Conservation (phyloP, 2,888 invertebrate genomes). For the Heliconius charithonia region DNA sequence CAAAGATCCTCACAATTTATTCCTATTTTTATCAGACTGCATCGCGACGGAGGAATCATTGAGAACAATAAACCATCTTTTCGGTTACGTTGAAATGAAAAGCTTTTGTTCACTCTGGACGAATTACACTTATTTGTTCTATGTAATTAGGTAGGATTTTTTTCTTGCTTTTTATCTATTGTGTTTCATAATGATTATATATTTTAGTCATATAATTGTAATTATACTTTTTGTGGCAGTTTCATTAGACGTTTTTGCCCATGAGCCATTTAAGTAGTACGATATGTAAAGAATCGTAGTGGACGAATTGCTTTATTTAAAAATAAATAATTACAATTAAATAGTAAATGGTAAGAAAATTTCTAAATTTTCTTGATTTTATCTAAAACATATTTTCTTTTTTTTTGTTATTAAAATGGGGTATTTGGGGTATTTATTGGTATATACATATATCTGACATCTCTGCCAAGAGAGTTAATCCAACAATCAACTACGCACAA, state of each 20-base stretch:
- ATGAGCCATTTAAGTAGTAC: no score
- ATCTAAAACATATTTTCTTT: no score
- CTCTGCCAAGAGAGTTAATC: no score
- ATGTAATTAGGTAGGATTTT: conserved; percentile 41
- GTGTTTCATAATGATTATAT: conserved; percentile 5
- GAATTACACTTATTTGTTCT: conserved; percentile 53
- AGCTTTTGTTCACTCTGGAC: conserved; percentile 62
- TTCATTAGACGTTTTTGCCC: background rate
- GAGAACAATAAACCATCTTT: conserved; percentile 73
- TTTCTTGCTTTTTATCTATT: conserved; percentile 30
- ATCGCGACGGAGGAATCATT: conserved; percentile 67
- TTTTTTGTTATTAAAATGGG: no score
- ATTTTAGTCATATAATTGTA: background rate
- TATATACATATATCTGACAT: no score
- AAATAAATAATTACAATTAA: no score
- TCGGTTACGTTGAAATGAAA: conserved; percentile 67
- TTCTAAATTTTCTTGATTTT: no score
- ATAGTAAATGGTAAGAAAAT: no score
- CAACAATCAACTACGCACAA: no score
- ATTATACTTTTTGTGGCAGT: background rate
- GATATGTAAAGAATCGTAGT: background rate
- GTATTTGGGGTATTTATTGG: no score
- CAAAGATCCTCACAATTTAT: conserved; percentile 83
- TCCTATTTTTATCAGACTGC: conserved; percentile 78
- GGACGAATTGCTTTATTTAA: background rate